phyloP scores from a whole-genome alignment of 2,113 vertebrate species.

The Clarias magur region DNA sequence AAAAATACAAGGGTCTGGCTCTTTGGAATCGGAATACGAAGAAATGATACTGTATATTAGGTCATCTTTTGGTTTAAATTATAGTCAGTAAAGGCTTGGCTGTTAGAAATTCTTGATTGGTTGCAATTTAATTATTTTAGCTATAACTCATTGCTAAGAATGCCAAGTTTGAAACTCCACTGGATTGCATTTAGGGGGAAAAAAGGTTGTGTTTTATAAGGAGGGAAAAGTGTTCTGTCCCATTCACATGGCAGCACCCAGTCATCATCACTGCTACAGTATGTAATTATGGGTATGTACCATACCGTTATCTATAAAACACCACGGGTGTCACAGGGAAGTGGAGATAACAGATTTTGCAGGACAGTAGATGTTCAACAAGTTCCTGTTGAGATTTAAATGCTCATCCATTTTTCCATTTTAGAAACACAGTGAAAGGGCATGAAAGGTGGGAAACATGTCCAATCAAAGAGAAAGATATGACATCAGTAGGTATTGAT shows the following conservation, averaged over 20 bases:
- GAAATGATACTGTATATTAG: neutral
- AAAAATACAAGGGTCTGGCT: no score
- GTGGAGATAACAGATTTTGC: no score
- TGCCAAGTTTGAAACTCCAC: neutral
- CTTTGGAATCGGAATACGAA: no score
- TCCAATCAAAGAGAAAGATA: neutral
- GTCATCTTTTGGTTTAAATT: neutral
- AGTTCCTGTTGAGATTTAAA: neutral
- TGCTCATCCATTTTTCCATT: neutral
- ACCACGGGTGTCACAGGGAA: no score
- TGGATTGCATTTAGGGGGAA: neutral
- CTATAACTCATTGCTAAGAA: neutral
- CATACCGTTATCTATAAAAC: conserved; percentile 30
- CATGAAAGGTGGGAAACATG: neutral
- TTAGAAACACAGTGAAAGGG: conserved; percentile 4
- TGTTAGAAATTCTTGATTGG: neutral
- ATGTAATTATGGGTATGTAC: conserved; percentile 31
- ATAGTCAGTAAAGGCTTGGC: neutral
- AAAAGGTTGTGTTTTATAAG: neutral
- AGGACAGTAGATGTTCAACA: neutral
- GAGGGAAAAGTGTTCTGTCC: no score
- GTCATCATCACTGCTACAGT: conserved; percentile 11
- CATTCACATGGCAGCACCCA: neutral
- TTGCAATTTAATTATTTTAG: conserved; percentile 5
- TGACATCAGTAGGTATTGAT: neutral